Conservation (phyloP, 2,888 invertebrate species). For the Diaprepes abbreviatus region DNA sequence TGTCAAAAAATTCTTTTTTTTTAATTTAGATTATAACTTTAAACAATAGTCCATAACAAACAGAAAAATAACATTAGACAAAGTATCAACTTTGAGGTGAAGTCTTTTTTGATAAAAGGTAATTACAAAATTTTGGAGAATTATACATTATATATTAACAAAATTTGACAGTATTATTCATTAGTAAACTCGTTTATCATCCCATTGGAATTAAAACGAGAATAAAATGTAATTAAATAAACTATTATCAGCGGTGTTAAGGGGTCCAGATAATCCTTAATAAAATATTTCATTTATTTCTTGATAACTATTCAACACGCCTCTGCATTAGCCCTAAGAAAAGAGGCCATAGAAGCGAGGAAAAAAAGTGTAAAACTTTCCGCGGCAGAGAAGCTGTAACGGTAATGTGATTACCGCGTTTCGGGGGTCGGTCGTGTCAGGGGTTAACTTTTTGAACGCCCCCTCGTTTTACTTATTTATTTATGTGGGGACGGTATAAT, state of each 20-base stretch:
- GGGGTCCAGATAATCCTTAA: background rate
- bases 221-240: too few species aligned
- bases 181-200: too few species aligned
- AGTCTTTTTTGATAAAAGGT: too few species aligned
- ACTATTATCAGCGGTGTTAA: constrained; percentile 11
- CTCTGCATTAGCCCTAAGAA: constrained; percentile 13
- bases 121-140: too few species aligned
- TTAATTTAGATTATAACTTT: too few species aligned
- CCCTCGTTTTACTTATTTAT: constrained; percentile 32
- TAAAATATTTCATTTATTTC: background rate
- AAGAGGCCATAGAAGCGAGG: constrained; percentile 7
- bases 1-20: too few species aligned
- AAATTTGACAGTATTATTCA: too few species aligned
- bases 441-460: constrained; percentile 25
- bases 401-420: constrained; percentile 40
- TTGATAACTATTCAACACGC: constrained; percentile 17
- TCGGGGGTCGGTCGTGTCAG: constrained; percentile 24
- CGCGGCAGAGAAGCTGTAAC: constrained; percentile 42
- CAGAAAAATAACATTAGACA: too few species aligned
- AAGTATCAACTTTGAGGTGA: too few species aligned
- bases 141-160: too few species aligned
- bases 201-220: too few species aligned
- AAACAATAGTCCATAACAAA: too few species aligned
- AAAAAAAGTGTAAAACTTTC: constrained; percentile 28
- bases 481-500: constrained; percentile 21